Percentiles rank a stretch among this genome's conserved stretches.
Evolutionary conservation across 1,140 invertebrate species (phyloP).

Genomic region (Camponotus pennsylvanicus): DNA sequence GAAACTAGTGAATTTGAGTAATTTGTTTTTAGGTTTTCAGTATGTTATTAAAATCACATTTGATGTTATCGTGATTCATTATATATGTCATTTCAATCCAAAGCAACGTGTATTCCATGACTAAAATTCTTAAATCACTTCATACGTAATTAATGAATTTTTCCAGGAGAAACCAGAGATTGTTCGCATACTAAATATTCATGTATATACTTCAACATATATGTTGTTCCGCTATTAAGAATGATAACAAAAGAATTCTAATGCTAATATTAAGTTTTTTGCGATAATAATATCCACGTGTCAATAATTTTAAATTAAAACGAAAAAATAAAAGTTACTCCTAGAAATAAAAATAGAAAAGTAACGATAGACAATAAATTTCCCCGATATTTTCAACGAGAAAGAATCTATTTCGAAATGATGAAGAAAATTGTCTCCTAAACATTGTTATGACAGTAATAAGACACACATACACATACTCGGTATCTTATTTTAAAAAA

Average conservation of each 20-base stretch:
- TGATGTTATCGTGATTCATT: neutral
- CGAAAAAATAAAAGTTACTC: neutral
- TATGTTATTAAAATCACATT: neutral
- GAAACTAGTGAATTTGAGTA: neutral
- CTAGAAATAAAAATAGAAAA: neutral
- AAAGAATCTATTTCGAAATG: neutral
- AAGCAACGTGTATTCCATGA: neutral
- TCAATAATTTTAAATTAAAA: conserved; percentile 9
- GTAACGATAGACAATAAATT: neutral
- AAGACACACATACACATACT: too few species aligned
- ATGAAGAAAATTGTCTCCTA: neutral
- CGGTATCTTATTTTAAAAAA: neutral
- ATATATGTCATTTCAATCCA: conserved; percentile 5
- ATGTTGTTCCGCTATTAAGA: neutral
- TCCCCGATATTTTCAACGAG: neutral
- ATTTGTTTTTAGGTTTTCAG: neutral
- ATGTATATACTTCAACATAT: neutral
- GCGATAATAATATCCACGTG: neutral
- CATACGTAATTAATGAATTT: conserved; percentile 18
- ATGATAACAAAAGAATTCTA: neutral
- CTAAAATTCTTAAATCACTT: neutral
- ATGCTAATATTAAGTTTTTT: neutral
- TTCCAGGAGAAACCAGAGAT: conserved; percentile 7
- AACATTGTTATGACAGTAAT: neutral
- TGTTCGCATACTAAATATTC: conserved; percentile 4